Percentiles rank a stretch among this genome's conserved stretches.
Evolutionary conservation across 2,888 invertebrate genomes (phyloP).

Genomic region (Exephanes ischioxanthus): DNA sequence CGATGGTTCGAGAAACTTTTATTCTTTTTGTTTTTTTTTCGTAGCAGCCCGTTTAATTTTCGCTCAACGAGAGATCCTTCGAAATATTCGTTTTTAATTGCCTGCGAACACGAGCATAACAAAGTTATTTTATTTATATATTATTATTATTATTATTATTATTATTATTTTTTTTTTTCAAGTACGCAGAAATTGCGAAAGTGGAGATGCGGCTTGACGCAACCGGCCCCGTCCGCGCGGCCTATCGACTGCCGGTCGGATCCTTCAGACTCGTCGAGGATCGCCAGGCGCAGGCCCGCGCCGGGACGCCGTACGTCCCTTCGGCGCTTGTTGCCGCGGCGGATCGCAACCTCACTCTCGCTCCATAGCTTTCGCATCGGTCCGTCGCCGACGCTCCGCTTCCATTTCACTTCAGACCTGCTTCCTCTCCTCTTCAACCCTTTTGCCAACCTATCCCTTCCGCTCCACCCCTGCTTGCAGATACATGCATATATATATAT

Average conservation of each 20-base stretch:
- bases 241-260: constrained; percentile 78
- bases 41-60: not conserved
- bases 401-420: not conserved
- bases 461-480: not conserved
- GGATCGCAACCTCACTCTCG: constrained; percentile 40
- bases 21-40: not conserved
- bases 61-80: too few species aligned
- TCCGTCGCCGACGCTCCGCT: constrained; percentile 16
- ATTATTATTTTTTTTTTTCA: not conserved
- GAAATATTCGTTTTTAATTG: not conserved
- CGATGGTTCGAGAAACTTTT: not conserved
- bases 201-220: constrained; percentile 43
- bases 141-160: not conserved
- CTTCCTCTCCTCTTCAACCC: constrained; percentile 23
- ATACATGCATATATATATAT: too few species aligned
- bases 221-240: constrained; percentile 70
- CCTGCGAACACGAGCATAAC: not conserved
- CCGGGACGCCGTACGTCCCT: constrained; percentile 70
- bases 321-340: constrained; percentile 56
- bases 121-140: not conserved
- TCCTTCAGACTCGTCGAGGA: constrained; percentile 65
- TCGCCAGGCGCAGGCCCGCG: constrained; percentile 75
- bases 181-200: not conserved
- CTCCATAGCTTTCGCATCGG: not conserved
- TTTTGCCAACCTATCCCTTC: constrained; percentile 3